Base-by-base conservation (phyloP, 2,888 invertebrate genomes). In the Azorinus chamasolen region DNA sequence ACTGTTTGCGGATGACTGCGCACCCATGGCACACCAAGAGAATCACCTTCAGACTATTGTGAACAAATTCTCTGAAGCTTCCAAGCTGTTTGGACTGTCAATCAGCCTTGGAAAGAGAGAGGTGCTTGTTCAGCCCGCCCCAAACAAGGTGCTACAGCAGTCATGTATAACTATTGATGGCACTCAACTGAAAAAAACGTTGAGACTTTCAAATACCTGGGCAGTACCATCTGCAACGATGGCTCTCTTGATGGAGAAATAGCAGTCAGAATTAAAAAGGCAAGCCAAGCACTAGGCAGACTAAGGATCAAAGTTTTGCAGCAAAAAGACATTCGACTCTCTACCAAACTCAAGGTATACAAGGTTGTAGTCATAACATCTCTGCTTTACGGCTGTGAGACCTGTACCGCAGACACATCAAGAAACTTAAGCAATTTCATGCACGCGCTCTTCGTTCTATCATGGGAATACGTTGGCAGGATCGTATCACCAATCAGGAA, bases 211-310 rank as follows among this genome's bases (percentile, higher is more conserved):
- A 18, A 55, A 4, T 37, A 39, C 18, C 39, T 55, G 14, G 55
- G 32, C 37, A 55, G 39, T n/a, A 55, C 27, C 32, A 55, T 55
- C 6, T 55, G 4, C 4, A 8, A 6, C 3, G 55, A 37, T 55
- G 55, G n/a, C n/a, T 55, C 39, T 6, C 39, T 55, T 27, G 55
- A 55, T 20, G 27, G 27, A 27, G 55, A 55, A 55, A 55, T 55
- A 6, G 3, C 55, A 37, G 3, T n/a, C 3, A 32, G 55, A n/a
- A 55, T 55, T 32, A 3, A 55, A n/a, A 55, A 55, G n/a, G 37
- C 55, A 27, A 32, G 51, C 24, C 51, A 51, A 22, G 45, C 45
- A 8, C 45, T 45, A 4, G 45, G 45, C 45, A 16, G 20, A 45
- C 45, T 45, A n/a, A n/a, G n/a, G n/a, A n/a, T n/a, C n/a, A n/a